phyloP scores from a whole-genome alignment of 1,140 invertebrate genomes.

The Diploscapter pachys region DNA sequence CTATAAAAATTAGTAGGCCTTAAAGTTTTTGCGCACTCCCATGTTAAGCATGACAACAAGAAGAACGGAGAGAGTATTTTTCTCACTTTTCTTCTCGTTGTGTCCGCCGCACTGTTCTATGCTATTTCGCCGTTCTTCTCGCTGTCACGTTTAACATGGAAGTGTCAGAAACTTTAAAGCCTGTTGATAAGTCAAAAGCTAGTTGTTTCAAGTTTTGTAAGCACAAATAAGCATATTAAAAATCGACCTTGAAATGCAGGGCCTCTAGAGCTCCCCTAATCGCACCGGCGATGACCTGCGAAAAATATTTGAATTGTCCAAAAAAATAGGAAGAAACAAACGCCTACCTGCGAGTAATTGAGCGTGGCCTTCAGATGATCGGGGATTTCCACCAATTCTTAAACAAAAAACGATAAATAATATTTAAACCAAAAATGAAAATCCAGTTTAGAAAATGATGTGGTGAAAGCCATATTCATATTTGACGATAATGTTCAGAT shows the following conservation, averaged over 20 bases:
- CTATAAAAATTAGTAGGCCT: constrained; percentile 60
- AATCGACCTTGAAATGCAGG: constrained; percentile 65
- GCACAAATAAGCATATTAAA: constrained; percentile 6
- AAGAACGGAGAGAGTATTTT: neutral
- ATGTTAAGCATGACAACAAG: constrained; percentile 69
- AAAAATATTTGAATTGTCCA: constrained; percentile 68
- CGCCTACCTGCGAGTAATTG: constrained; percentile 63
- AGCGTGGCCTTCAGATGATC: constrained; percentile 65
- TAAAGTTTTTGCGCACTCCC: constrained; percentile 90
- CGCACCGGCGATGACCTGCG: constrained; percentile 86
- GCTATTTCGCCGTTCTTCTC: neutral
- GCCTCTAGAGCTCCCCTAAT: constrained; percentile 94
- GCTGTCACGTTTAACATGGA: neutral
- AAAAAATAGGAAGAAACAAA: constrained; percentile 62
- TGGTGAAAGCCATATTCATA: too few species aligned
- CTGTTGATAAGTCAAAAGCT: constrained; percentile 60
- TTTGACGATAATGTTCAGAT: too few species aligned
- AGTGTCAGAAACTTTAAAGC: constrained; percentile 1
- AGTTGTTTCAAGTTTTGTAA: constrained; percentile 57
- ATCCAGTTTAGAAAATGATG: too few species aligned
- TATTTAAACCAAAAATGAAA: too few species aligned
- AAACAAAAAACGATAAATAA: too few species aligned
- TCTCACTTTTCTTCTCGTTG: neutral
- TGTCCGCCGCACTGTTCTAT: neutral
- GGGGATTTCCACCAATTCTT: constrained; percentile 95